A percentile compares a stretch with the other conserved stretches of the same genome.
phyloP scores from a whole-genome alignment of 1,140 invertebrate species.

The Caenorhabditis remanei region DNA sequence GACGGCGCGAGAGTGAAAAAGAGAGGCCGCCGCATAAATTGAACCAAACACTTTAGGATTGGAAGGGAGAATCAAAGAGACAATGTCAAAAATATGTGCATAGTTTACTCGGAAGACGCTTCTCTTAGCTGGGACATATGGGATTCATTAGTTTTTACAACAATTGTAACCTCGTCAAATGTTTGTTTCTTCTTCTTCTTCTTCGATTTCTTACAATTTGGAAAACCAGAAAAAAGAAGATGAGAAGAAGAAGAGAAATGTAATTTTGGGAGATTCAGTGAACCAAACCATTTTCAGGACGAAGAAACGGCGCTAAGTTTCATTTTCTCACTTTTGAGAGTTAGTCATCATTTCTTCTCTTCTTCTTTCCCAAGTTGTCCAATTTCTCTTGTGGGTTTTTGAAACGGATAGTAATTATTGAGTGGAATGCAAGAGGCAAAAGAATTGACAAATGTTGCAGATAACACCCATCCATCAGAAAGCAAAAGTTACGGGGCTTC shows the following conservation, averaged over 20 bases:
- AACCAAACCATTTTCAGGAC: neutral
- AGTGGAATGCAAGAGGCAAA: too few species aligned
- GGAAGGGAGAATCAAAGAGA: neutral
- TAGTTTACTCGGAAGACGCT: constrained; percentile 4
- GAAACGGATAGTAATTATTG: too few species aligned
- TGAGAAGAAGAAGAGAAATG: neutral
- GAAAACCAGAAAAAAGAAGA: neutral
- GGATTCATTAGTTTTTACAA: constrained; percentile 10
- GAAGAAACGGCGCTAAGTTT: neutral
- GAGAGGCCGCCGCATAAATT: constrained; percentile 50
- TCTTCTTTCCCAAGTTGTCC: too few species aligned
- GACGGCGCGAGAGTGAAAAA: constrained; percentile 8
- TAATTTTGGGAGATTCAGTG: neutral
- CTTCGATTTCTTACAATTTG: neutral
- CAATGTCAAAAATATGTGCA: neutral
- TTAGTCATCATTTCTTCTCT: too few species aligned
- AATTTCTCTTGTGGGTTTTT: too few species aligned
- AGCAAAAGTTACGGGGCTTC: constrained; percentile 3
- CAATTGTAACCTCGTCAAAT: neutral
- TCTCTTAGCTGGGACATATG: neutral
- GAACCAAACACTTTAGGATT: constrained; percentile 23
- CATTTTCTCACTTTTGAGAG: neutral
- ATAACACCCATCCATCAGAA: neutral
- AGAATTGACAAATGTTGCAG: constrained; percentile 5
- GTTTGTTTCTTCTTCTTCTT: constrained; percentile 1